Evolutionary conservation across 2,113 vertebrate genomes (phyloP), one percentile per base, ranked within the genome.

Genomic region (Macrotis lagotis): DNA sequence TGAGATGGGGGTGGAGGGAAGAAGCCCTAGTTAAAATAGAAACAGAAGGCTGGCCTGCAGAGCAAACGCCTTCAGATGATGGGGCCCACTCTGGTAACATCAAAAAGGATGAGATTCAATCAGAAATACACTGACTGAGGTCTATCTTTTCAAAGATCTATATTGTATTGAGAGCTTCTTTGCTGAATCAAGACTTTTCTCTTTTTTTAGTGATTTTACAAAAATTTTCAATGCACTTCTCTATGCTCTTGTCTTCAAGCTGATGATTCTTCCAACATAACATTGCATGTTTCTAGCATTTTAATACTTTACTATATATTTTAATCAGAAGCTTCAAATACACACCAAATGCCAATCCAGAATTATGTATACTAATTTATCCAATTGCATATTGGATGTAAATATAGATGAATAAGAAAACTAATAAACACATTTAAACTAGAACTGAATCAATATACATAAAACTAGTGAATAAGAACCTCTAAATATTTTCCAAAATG

Each of bases 21-120:
- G 52, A 90, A 94, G 49, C 91, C 95, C 95, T 96, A 66, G 96
- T 96, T 55, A 91, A 94, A 97, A 95, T 89, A 90, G 37, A 90
- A 96, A 89, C 74, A 22, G 49, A 55, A 25, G 95, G 90, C 66
- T 24, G 19, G 66, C 95, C 93, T 31, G 25, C 95, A 91, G 91
- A 92, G 97, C 52, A 96, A 96, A 91, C 55, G 91, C 51, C 91
- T 93, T 31, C 44, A 93, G n/a, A 49, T 95, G 94, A 92, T 92
- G 66, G 90, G 59, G 89, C 52, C 96, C 95, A 92, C 95, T 88
- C 48, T 48, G 66, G 83, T 95, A 89, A 91, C 48, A 95, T 95
- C 93, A 90, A 96, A 94, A 44, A 90, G 55, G 92, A 92, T 48
- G n/a, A 50, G 93, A 92, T 91, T 95, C 95, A 51, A 89, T 89